Base-by-base conservation (phyloP, 1,140 invertebrate genomes). In the Stegodyphus dumicola region DNA sequence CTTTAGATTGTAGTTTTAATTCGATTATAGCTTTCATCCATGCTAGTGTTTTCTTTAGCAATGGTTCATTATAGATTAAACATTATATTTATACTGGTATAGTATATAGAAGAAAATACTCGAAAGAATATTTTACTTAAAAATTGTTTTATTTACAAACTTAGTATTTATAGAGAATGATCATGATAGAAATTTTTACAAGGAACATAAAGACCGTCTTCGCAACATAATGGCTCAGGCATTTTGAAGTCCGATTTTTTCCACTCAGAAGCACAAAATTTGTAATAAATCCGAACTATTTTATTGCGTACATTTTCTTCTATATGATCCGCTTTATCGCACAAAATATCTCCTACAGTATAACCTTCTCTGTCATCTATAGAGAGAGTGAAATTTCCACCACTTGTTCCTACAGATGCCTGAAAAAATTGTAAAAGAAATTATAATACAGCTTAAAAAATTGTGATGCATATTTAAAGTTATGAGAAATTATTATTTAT, bases 291-390 rank as follows among this genome's bases (percentile, higher is more conserved):
- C 6, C 56, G 69, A 54, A 86, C 64, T 15, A 53, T 65, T 75
- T 86, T 86, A 11, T 75, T 65, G 5, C 69, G 54, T 6, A 86
- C 71, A 51, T 86, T 80, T 80, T 86, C 85, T 69, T 86, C 11
- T 2, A 86, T 54, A 7, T 60, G 48, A 60, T 86, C 85, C 1
- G 85, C 85, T 67, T 86, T 86, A 13, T 86, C 85, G 9, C 85
- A 86, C 0, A 86, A 74, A 60, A 79, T 60, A 17, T 86, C 85
- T 0, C 85, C 85, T 9, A 86, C 70, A 7, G 76, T 86, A 48
- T 86, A 86, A 1, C 60, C 60, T 5, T 86, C 77, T 56, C 33
- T 79, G 13, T 81, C 53, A 60, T 75, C 77, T 2, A 78, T 4
- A 2, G 69, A 15, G 33, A 86, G 51, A 13, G 69, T 65, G 49